A percentile compares a stretch with the other conserved stretches of the same genome.
These are phyloP conservation scores for Oxycera nigricornis DNA, from an alignment of 2,888 invertebrate species.

Conservation along the genomic window DNA sequence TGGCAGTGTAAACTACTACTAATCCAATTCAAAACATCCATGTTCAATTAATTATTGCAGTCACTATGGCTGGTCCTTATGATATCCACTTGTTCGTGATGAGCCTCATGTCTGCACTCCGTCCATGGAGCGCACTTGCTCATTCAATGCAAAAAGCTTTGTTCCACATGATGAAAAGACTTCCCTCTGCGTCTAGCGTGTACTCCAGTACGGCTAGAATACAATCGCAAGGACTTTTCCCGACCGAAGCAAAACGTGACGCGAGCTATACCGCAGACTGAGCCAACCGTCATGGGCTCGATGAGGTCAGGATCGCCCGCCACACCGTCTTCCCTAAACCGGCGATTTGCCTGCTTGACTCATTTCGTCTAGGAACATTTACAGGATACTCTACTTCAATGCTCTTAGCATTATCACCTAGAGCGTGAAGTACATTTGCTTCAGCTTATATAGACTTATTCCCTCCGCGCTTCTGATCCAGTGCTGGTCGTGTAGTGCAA, in stretches of 20 bases:
- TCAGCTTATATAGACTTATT: too few species aligned
- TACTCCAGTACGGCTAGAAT: too few species aligned
- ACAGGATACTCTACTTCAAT: not conserved
- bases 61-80: too few species aligned
- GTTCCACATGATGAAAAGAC: conserved; percentile 20
- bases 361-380: conserved; percentile 13
- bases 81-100: not conserved
- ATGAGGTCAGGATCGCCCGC: not conserved
- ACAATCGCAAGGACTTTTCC: not conserved
- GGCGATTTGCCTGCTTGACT: not conserved
- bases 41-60: too few species aligned
- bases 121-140: not conserved
- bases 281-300: not conserved
- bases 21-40: not conserved
- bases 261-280: not conserved
- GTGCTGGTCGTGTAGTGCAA: too few species aligned
- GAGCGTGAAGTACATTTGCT: too few species aligned
- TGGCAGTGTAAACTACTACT: not conserved
- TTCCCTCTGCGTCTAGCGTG: not conserved
- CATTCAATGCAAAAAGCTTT: conserved; percentile 8
- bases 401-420: too few species aligned
- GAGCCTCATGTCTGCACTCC: not conserved
- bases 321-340: not conserved
- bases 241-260: not conserved
- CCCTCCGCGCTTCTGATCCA: too few species aligned